A percentile compares a stretch with the other conserved stretches of the same genome.
Evolutionary conservation across 2,113 vertebrate genomes (phyloP).

Genomic region (Lepisosteus osseus): DNA sequence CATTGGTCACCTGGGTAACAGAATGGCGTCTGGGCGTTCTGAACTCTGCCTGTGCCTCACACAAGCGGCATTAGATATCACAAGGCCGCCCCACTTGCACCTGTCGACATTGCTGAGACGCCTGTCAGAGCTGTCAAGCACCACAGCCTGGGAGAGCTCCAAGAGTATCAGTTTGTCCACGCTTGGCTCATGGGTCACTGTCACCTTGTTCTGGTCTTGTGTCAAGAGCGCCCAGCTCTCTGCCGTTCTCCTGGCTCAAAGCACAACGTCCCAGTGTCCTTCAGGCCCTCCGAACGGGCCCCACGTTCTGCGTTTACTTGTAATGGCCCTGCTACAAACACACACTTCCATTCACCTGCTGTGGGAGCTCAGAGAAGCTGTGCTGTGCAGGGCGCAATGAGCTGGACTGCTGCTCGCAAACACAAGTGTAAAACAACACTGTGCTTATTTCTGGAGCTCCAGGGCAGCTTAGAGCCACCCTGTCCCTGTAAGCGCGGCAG

Average conservation of each 20-base stretch:
- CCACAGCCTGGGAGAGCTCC: slow-evolving; percentile 16
- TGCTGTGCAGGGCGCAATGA: too few species aligned
- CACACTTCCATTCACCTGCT: too few species aligned
- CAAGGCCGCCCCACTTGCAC: slow-evolving; percentile 40
- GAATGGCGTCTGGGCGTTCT: slow-evolving; percentile 22
- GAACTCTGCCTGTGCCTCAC: slow-evolving; percentile 32
- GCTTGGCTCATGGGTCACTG: not conserved
- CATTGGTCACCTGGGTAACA: slow-evolving; percentile 11
- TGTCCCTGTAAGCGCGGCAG: too few species aligned
- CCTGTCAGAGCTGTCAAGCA: slow-evolving; percentile 43
- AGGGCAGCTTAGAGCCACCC: too few species aligned
- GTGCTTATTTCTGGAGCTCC: too few species aligned
- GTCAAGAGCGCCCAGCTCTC: not conserved
- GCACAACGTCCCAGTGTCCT: not conserved
- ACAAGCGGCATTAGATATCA: slow-evolving; percentile 37
- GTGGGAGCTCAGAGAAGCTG: too few species aligned
- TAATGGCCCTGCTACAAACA: too few species aligned
- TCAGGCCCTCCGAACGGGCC: too few species aligned
- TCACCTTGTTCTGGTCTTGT: not conserved
- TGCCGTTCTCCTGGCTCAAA: not conserved
- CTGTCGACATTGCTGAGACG: slow-evolving; percentile 33
- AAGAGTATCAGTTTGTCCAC: slow-evolving; percentile 20
- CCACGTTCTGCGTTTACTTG: too few species aligned
- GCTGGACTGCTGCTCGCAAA: too few species aligned
- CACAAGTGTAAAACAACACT: too few species aligned